These are phyloP conservation scores for Bombus terrestris DNA, from an alignment of 1,140 invertebrate genomes.

Conservation along the genomic window DNA sequence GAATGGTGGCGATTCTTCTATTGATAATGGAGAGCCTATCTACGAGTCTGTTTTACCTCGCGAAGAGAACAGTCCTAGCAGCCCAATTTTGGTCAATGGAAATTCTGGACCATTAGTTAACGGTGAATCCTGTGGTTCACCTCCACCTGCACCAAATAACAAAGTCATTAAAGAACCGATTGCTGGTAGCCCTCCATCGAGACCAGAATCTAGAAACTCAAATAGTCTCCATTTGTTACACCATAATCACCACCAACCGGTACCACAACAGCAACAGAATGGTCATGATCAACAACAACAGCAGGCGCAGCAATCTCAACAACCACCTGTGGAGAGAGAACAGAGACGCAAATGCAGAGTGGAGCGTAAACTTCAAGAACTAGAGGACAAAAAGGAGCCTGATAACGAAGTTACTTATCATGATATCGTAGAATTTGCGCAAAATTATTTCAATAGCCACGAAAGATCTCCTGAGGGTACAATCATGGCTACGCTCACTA, in stretches of 20 bases:
- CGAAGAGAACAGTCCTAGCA: constrained; percentile 81
- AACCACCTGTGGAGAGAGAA: constrained; percentile 85
- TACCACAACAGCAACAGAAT: constrained; percentile 59
- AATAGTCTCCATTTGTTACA: constrained; percentile 58
- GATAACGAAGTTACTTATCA: constrained; percentile 85
- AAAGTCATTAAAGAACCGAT: constrained; percentile 74
- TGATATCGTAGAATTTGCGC: constrained; percentile 96
- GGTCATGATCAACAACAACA: constrained; percentile 60
- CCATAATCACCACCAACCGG: constrained; percentile 69
- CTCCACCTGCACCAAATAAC: constrained; percentile 80
- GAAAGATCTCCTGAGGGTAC: constrained; percentile 92
- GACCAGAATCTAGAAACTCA: constrained; percentile 69
- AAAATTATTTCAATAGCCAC: constrained; percentile 96
- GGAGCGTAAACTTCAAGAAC: constrained; percentile 92
- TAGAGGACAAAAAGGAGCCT: constrained; percentile 85
- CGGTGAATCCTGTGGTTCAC: constrained; percentile 82
- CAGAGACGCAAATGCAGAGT: constrained; percentile 91
- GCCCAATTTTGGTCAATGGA: constrained; percentile 76
- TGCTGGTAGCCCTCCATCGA: constrained; percentile 68
- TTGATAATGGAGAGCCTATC: constrained; percentile 87
- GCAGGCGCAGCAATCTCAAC: constrained; percentile 32
- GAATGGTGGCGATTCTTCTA: constrained; percentile 73
- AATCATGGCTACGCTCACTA: constrained; percentile 94
- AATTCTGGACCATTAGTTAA: constrained; percentile 71
- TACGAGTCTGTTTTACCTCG: constrained; percentile 92